These are phyloP conservation scores for Brachionus plicatilis DNA, from an alignment of 1,140 invertebrate species.

Conservation along the genomic window DNA sequence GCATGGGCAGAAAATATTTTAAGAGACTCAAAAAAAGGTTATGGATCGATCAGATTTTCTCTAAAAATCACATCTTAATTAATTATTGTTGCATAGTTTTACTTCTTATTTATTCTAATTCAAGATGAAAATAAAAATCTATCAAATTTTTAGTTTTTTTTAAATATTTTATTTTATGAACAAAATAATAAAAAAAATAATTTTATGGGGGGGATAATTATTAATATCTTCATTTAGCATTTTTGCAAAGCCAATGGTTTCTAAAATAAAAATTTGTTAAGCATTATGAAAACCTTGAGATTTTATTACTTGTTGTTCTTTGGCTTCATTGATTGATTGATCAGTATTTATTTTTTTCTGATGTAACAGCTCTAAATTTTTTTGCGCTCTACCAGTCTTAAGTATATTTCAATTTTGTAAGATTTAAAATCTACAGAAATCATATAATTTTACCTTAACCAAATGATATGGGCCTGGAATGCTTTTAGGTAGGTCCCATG, in stretches of 20 bases:
- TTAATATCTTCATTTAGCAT: neutral
- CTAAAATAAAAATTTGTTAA: neutral
- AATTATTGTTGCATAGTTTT: neutral
- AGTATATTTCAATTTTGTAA: neutral
- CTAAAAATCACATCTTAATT: neutral
- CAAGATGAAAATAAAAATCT: neutral
- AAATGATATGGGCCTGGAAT: slow-evolving; percentile 39
- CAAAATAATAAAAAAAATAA: neutral
- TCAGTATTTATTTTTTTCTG: neutral
- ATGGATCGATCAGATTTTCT: neutral
- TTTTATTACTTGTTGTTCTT: neutral
- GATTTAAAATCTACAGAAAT: neutral
- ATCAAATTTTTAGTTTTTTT: neutral
- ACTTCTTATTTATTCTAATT: neutral
- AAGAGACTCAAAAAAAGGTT: neutral
- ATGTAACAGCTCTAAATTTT: neutral
- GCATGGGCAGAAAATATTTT: neutral
- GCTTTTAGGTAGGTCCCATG: slow-evolving; percentile 51
- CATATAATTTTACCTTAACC: neutral
- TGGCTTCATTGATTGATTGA: neutral
- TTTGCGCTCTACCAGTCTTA: slow-evolving; percentile 20
- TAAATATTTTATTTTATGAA: neutral
- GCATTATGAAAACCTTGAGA: neutral
- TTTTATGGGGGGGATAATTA: neutral
- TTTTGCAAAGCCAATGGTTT: neutral